Conservation (phyloP, 2,888 invertebrate species). For the Lamproptera curius region DNA sequence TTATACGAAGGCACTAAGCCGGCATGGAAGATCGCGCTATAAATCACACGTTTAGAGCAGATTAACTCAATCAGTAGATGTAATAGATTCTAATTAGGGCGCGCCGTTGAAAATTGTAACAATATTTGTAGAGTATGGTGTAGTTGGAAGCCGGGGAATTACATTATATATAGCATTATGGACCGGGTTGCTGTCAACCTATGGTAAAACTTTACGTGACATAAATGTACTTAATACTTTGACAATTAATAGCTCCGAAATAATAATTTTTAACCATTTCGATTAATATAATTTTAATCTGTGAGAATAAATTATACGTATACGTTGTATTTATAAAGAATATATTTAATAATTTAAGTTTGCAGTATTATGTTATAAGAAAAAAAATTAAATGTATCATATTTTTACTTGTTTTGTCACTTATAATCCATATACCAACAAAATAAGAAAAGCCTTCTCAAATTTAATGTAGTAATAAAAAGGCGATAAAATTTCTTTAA, state of each 20-base stretch:
- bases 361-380: no score
- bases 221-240: background rate
- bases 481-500: no score
- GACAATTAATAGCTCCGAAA: background rate
- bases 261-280: background rate
- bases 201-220: no score
- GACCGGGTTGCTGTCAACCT: background rate
- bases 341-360: no score
- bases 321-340: no score
- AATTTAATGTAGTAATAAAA: no score
- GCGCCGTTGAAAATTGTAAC: conserved; percentile 10
- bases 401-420: no score
- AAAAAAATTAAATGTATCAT: no score
- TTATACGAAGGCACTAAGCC: conserved; percentile 12
- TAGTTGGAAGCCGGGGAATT: conserved; percentile 8
- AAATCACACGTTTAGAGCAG: conserved; percentile 13
- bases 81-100: conserved; percentile 16
- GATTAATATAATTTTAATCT: background rate
- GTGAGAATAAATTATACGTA: no score
- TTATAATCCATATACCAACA: no score
- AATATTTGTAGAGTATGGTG: conserved; percentile 6
- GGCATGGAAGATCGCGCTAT: conserved; percentile 6
- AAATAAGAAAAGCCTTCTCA: no score
- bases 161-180: background rate
- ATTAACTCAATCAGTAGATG: conserved; percentile 12